Evolutionary conservation across 2,113 vertebrate species (phyloP).

Genomic region (Nasalis larvatus): DNA sequence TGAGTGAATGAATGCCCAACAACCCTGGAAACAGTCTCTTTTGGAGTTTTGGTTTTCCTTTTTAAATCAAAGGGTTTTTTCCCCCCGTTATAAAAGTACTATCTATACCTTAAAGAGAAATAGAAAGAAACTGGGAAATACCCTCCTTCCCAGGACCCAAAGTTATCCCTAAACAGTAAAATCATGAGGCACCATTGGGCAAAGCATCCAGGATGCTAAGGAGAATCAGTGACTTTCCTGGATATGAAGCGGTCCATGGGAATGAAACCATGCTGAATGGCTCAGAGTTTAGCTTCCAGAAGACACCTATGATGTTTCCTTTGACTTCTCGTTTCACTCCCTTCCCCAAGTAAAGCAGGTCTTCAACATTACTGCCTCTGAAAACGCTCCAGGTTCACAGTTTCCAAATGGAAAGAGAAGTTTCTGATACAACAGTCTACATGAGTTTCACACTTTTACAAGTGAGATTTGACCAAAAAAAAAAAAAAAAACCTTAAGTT

Average conservation of each 20-base stretch:
- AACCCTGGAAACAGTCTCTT: background rate
- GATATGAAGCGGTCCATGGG: background rate
- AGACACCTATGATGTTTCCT: background rate
- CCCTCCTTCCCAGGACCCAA: background rate
- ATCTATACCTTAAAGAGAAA: background rate
- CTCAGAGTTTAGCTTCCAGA: background rate
- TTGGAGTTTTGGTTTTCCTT: background rate
- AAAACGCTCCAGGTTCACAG: background rate
- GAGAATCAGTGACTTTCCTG: background rate
- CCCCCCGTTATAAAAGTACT: background rate
- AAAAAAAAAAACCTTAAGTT: background rate
- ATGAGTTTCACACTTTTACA: background rate
- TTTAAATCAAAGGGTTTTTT: background rate
- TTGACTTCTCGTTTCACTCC: background rate
- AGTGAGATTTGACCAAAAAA: background rate
- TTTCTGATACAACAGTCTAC: background rate
- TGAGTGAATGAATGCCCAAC: background rate
- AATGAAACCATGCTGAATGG: accelerated
- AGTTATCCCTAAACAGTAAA: background rate
- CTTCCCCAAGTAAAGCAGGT: background rate
- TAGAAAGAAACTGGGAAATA: background rate
- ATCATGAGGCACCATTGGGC: background rate
- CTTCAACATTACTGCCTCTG: background rate
- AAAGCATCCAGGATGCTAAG: background rate
- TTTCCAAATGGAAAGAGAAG: background rate